Conservation (phyloP, 2,797 vertebrate species). For the Xenentodon cancila region DNA sequence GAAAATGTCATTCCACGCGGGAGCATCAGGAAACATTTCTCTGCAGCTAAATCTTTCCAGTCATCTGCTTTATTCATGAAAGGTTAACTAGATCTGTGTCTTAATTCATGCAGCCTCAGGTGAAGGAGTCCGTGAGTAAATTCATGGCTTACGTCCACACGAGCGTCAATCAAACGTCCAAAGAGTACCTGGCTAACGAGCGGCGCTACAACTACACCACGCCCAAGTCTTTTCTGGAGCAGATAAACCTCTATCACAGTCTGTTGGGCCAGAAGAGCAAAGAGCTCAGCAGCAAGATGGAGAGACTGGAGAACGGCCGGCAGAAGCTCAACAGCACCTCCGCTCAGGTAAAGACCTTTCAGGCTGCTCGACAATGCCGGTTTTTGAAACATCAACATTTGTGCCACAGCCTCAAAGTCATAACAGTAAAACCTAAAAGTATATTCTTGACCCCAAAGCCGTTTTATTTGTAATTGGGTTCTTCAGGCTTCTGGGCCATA, state of each 20-base stretch:
- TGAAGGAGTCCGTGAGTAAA: conserved; percentile 91
- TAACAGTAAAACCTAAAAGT: too few relatives aligned
- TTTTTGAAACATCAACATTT: too few relatives aligned
- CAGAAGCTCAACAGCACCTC: conserved; percentile 94
- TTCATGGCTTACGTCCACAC: conserved; percentile 95
- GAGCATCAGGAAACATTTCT: conserved; percentile 3
- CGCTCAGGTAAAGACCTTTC: conserved; percentile 82
- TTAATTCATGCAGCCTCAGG: conserved; percentile 50
- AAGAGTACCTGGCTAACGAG: conserved; percentile 87
- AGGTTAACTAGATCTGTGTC: conserved; percentile 21
- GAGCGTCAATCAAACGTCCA: conserved; percentile 89
- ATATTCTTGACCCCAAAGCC: too few relatives aligned
- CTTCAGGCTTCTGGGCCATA: too few relatives aligned
- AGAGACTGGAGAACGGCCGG: conserved; percentile 91
- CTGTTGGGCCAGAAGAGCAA: conserved; percentile 64
- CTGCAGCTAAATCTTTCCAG: conserved; percentile 18
- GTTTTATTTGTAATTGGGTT: too few relatives aligned
- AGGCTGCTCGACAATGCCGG: too few relatives aligned
- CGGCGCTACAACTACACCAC: conserved; percentile 95
- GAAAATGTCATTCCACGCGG: too few relatives aligned
- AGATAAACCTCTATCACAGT: conserved; percentile 90
- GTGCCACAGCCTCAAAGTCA: too few relatives aligned
- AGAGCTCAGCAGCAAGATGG: conserved; percentile 88
- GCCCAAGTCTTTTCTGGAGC: conserved; percentile 96
- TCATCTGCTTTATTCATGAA: conserved; percentile 22